Evolutionary conservation across 2,113 vertebrate species (phyloP).

Genomic region (Dendrocopos noguchii): DNA sequence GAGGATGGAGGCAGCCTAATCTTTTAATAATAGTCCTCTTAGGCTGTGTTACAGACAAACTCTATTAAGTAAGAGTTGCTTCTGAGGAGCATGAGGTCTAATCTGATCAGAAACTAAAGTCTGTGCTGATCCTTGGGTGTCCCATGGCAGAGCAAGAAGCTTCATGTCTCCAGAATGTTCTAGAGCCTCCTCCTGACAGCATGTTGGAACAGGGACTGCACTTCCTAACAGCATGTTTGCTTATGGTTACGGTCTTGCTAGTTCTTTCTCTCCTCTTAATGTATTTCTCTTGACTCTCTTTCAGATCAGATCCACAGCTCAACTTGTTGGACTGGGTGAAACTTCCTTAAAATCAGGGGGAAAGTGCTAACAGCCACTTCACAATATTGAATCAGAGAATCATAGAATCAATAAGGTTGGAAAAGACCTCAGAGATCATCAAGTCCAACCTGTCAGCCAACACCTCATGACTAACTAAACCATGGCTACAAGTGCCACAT

Average conservation of each 20-base stretch:
- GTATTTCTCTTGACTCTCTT: not conserved
- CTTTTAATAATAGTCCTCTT: slow-evolving; percentile 33
- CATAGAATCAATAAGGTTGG: too few relatives aligned
- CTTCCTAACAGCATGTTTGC: not conserved
- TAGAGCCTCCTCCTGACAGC: not conserved
- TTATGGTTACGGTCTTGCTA: not conserved
- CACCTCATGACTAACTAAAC: too few relatives aligned
- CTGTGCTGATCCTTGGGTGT: not conserved
- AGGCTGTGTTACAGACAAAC: slow-evolving; percentile 14
- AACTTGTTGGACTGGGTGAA: not conserved
- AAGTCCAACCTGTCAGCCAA: too few relatives aligned
- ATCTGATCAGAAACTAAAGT: not conserved
- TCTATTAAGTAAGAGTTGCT: not conserved
- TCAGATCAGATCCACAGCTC: not conserved
- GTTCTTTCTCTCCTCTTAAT: not conserved
- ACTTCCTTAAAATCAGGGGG: not conserved
- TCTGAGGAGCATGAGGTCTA: not conserved
- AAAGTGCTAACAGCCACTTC: not conserved
- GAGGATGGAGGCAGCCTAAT: not conserved
- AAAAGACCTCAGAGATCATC: too few relatives aligned
- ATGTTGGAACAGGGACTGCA: not conserved
- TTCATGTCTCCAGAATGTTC: not conserved
- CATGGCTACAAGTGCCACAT: too few relatives aligned
- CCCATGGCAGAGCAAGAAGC: not conserved
- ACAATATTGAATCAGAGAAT: not conserved